phyloP scores from a whole-genome alignment of 2,113 vertebrate species.

The Ibidorhyncha struthersii region DNA sequence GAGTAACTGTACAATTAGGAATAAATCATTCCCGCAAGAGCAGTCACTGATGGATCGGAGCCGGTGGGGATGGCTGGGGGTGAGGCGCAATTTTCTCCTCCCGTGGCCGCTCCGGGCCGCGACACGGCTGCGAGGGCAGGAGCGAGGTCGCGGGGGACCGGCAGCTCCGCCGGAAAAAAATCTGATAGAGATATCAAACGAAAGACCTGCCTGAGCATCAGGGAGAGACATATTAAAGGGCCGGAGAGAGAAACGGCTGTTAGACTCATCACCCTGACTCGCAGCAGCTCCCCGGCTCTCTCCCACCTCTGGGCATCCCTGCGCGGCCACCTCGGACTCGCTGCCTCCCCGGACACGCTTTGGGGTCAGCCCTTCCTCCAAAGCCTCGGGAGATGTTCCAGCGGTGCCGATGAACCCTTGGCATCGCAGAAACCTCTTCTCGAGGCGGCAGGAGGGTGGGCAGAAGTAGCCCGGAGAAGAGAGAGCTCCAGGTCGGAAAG shows the following conservation, averaged over 20 bases:
- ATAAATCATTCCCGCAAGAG: background rate
- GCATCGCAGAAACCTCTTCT: background rate
- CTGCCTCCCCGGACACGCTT: no score
- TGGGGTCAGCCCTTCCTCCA: background rate
- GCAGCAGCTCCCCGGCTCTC: background rate
- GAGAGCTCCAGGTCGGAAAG: background rate
- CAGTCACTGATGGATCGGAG: background rate
- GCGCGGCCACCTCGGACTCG: no score
- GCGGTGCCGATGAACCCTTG: rapidly evolving
- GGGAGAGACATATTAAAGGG: background rate
- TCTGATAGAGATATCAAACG: background rate
- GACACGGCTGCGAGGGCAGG: background rate
- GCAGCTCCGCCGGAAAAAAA: background rate
- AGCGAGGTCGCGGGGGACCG: background rate
- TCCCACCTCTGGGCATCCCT: background rate
- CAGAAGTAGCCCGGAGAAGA: background rate
- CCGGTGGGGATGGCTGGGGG: background rate
- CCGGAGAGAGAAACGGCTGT: background rate
- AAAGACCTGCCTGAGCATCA: background rate
- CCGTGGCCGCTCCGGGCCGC: background rate
- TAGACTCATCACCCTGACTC: rapidly evolving
- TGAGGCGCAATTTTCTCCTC: background rate
- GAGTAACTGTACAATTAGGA: background rate
- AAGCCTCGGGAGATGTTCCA: background rate
- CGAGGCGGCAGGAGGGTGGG: background rate